These are phyloP conservation scores for Cheumatopsyche charites DNA, from an alignment of 1,140 invertebrate genomes.

Conservation along the genomic window DNA sequence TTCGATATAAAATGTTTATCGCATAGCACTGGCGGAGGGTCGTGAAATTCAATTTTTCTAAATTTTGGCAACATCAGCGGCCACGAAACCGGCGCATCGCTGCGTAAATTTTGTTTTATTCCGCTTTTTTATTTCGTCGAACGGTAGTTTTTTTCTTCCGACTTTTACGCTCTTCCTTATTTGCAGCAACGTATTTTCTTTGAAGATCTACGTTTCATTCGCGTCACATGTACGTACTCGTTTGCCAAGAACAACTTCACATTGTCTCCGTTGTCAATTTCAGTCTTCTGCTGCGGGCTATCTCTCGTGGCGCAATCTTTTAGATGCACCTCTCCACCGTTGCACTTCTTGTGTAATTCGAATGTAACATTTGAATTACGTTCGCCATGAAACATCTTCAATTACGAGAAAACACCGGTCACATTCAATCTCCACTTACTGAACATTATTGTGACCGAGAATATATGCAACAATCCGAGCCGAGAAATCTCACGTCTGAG, in stretches of 20 bases:
- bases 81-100: background rate
- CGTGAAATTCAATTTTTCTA: slow-evolving; percentile 19
- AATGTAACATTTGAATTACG: background rate
- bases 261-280: background rate
- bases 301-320: slow-evolving; percentile 7
- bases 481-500: too few relatives aligned
- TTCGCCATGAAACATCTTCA: background rate
- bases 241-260: background rate
- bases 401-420: too few relatives aligned
- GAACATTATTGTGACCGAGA: too few relatives aligned
- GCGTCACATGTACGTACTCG: background rate
- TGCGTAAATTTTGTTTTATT: slow-evolving; percentile 6
- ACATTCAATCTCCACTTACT: too few relatives aligned
- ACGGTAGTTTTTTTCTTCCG: background rate
- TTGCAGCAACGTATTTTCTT: background rate
- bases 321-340: background rate
- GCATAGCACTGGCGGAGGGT: background rate
- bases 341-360: slow-evolving; percentile 14
- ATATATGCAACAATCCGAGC: too few relatives aligned
- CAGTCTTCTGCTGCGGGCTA: background rate
- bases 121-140: background rate
- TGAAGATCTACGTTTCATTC: slow-evolving; percentile 1
- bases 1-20: slow-evolving; percentile 20
- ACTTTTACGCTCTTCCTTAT: background rate
- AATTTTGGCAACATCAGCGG: slow-evolving; percentile 5